Evolutionary conservation across 2,888 invertebrate genomes (phyloP).

Genomic region (Athalia circularis): DNA sequence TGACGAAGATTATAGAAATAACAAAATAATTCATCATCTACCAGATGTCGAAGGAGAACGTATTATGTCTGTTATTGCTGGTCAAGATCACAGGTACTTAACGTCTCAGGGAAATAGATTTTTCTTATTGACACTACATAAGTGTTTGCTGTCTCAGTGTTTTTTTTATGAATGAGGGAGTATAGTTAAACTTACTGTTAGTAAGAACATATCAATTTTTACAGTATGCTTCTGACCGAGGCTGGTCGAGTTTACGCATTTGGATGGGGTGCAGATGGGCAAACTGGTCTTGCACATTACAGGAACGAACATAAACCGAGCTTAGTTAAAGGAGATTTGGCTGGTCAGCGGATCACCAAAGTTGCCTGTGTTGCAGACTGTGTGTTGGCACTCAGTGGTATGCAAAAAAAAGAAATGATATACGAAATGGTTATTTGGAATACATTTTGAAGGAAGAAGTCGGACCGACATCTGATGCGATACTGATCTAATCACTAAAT

Average conservation of each 20-base stretch:
- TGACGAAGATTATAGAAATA: conserved; percentile 84
- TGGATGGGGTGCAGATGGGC: conserved; percentile 97
- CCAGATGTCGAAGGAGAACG: conserved; percentile 78
- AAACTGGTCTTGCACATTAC: conserved; percentile 88
- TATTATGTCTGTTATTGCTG: conserved; percentile 85
- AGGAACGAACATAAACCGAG: conserved; percentile 78
- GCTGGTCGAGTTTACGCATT: conserved; percentile 90
- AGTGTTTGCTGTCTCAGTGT: neutral
- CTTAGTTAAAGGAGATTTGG: conserved; percentile 87
- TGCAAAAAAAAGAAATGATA: conserved; percentile 47
- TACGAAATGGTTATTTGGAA: no score
- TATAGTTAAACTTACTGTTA: neutral
- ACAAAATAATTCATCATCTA: conserved; percentile 82
- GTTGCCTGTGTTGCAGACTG: conserved; percentile 89
- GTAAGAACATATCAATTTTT: conserved; percentile 57
- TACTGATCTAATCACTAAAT: neutral
- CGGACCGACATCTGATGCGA: neutral
- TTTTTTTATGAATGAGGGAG: no score
- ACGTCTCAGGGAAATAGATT: conserved; percentile 10
- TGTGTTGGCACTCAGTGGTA: conserved; percentile 91
- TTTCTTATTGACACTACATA: conserved; percentile 49
- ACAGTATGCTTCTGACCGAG: conserved; percentile 85
- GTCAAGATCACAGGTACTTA: conserved; percentile 90
- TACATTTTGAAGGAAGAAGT: no score
- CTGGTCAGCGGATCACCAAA: conserved; percentile 87